Evolutionary conservation across 1,140 invertebrate genomes (phyloP), one percentile per base, ranked within the genome.

Genomic region (Pomphorhynchus laevis): DNA sequence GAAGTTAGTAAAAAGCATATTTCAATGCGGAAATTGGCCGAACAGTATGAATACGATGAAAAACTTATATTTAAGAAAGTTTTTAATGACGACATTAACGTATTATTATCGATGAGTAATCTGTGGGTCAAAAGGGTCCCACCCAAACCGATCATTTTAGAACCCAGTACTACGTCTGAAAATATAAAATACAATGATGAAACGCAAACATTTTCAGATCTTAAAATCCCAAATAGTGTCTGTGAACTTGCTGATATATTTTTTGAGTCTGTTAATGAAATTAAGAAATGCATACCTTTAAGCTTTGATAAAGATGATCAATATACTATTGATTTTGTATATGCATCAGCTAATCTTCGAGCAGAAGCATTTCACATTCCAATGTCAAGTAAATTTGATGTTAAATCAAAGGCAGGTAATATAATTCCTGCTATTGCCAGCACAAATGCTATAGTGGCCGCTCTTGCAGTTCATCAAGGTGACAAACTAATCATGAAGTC

Each of bases 351-450:
- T 1, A 95, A 95, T 55, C 70, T 98, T 41, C 63, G 86, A 27
- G 68, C 74, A 0, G 59, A 75, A 47, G 76, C 91, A 47, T 98
- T 93, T 59, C 66, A 69, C 29, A 95, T 95, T 51, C 52, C 63
- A 31, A 63, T 67, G 34, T 82, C 89, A 51, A 72, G 71, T 0
- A 62, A 70, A 37, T 95, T 91, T 58, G 75, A 86, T 50, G 71
- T 89, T 3, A 95, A 93, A 66, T 89, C 84, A 20, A 91, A 93
- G 74, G 86, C 86, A 9, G 84, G 86, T 2, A 68, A 68, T 49
- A 95, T 95, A 44, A 86, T 95, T 49, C 84, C 86, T 32, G 86
- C 86, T 0, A 93, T 98, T 51, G 84, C 86, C 1, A 86, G 84
- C 3, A 89, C 84, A 3, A 98, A 98, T 54, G 84, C 86, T 0